Conservation (phyloP, 2,113 vertebrate species). For the Paralichthys olivaceus region DNA sequence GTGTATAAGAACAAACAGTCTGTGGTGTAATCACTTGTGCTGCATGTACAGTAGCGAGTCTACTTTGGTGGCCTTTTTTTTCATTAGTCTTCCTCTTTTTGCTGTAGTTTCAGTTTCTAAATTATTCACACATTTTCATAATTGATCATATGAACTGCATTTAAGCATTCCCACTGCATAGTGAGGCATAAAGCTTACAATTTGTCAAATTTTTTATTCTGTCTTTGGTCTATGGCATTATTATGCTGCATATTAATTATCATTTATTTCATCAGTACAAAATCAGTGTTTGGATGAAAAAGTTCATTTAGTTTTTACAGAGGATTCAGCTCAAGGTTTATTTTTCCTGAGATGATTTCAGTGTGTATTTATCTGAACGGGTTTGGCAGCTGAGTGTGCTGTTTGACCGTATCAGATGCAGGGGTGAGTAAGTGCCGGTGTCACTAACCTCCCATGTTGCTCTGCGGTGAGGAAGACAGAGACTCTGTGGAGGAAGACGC, state of each 20-base stretch:
- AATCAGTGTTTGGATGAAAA: slow-evolving; percentile 45
- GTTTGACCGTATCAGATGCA: neutral
- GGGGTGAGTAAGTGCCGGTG: slow-evolving; percentile 1
- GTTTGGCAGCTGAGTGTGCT: neutral
- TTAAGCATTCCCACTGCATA: slow-evolving; percentile 69
- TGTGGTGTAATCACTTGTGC: slow-evolving; percentile 58
- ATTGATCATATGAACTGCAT: slow-evolving; percentile 68
- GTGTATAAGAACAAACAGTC: slow-evolving; percentile 37
- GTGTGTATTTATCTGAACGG: neutral
- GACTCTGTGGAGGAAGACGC: slow-evolving; percentile 50
- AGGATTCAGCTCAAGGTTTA: neutral
- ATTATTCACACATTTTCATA: slow-evolving; percentile 79
- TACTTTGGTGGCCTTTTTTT: slow-evolving; percentile 54
- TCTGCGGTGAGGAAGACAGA: slow-evolving; percentile 65
- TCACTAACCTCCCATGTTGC: slow-evolving; percentile 75
- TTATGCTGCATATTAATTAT: slow-evolving; percentile 55
- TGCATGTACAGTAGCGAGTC: slow-evolving; percentile 49
- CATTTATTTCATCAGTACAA: slow-evolving; percentile 44
- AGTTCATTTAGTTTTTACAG: slow-evolving; percentile 39
- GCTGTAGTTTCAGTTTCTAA: slow-evolving; percentile 65
- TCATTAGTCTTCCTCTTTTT: slow-evolving; percentile 56
- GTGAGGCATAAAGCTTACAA: slow-evolving; percentile 59
- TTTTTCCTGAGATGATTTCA: slow-evolving; percentile 3
- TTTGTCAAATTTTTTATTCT: slow-evolving; percentile 53
- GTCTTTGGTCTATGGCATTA: slow-evolving; percentile 46